A percentile compares a stretch with the other conserved stretches of the same genome.
These are phyloP conservation scores for Dysidea cf. avara DNA, from an alignment of 37 sponge, comb jelly and placozoan species.

Conservation along the genomic window DNA sequence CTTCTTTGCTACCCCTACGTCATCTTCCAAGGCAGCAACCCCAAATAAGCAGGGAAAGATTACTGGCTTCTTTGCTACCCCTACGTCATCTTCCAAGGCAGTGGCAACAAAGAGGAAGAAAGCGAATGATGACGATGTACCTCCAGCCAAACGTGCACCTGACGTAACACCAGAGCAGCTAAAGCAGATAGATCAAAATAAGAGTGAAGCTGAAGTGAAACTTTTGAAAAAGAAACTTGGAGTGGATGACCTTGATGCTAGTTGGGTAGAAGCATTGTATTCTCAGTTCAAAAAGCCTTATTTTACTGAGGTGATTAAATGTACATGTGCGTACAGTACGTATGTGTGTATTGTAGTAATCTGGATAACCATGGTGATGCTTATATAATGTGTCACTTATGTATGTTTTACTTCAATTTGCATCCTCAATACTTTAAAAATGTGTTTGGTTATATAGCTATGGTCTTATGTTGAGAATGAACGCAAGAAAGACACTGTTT, in stretches of 20 bases:
- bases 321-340: background rate
- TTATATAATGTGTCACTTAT: background rate
- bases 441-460: constrained; percentile 18
- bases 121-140: background rate
- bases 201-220: constrained; percentile 52
- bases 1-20: background rate
- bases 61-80: background rate
- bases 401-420: background rate
- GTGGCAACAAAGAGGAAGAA: background rate
- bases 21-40: background rate
- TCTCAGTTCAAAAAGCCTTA: constrained; percentile 73
- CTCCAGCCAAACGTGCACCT: constrained; percentile 21
- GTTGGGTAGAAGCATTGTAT: constrained; percentile 72
- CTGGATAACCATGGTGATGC: background rate
- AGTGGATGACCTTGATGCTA: constrained; percentile 45
- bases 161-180: constrained; percentile 19
- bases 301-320: constrained; percentile 50
- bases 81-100: background rate
- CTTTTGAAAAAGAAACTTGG: constrained; percentile 48
- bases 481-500: constrained; percentile 42
- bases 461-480: constrained; percentile 44
- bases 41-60: too few species aligned
- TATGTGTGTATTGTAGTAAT: too few species aligned
- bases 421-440: background rate
- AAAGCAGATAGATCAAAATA: constrained; percentile 26